A percentile compares a stretch with the other conserved stretches of the same genome.
Conservation (phyloP, 2,888 invertebrate species). For the Zhuqinia jingwanae region DNA sequence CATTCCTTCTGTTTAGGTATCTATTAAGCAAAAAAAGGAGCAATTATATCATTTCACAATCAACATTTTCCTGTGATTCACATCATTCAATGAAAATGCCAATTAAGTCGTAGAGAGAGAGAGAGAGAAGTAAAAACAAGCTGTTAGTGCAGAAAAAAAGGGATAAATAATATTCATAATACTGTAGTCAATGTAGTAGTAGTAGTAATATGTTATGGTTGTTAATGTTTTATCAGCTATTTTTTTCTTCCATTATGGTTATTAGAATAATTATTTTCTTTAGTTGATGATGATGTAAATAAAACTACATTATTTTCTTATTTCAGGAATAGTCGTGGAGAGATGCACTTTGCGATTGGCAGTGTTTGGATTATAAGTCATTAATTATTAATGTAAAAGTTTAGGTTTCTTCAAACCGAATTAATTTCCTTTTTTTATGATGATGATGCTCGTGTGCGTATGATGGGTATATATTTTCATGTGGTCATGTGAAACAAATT, state of each 20-base stretch:
- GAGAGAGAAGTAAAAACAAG: conserved; percentile 7
- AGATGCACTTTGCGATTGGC: conserved; percentile 38
- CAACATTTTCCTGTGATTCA: conserved; percentile 29
- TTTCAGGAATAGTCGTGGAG: background rate
- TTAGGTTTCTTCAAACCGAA: conserved; percentile 42
- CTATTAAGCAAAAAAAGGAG: no score
- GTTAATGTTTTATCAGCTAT: no score
- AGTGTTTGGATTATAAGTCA: conserved; percentile 16
- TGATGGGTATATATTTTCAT: conserved; percentile 38
- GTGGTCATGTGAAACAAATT: conserved; percentile 59
- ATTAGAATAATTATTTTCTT: no score
- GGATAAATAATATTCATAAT: no score
- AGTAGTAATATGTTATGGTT: no score
- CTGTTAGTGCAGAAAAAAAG: no score
- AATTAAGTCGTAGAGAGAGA: conserved; percentile 44
- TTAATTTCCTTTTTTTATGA: conserved; percentile 51
- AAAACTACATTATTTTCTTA: no score
- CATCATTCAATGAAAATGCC: conserved; percentile 49
- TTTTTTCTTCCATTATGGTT: no score
- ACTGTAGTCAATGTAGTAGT: no score
- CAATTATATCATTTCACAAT: conserved; percentile 61
- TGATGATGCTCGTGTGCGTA: no score
- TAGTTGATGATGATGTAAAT: no score
- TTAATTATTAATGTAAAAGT: conserved; percentile 53
- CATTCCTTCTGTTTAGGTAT: conserved; percentile 49